Percentiles rank a stretch among this genome's conserved stretches.
Conservation (phyloP, 1,140 invertebrate species). For the Bradynema listronoti region DNA sequence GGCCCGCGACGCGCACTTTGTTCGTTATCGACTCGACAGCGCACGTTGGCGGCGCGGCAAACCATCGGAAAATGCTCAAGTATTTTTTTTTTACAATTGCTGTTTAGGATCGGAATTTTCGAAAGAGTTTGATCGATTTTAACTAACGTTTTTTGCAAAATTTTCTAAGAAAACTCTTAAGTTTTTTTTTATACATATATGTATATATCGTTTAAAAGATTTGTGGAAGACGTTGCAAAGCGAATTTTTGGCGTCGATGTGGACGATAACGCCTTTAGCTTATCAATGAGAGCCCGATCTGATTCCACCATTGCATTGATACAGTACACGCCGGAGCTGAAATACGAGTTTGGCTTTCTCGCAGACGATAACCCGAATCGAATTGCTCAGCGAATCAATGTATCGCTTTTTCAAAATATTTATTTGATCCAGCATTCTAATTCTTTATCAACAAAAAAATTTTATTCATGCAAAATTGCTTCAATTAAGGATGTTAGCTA, state of each 20-base stretch:
- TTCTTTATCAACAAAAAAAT: constrained; percentile 6
- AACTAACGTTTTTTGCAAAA: too few species aligned
- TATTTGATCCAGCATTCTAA: background rate
- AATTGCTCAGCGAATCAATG: constrained; percentile 14
- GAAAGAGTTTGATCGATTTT: too few species aligned
- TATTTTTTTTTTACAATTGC: too few species aligned
- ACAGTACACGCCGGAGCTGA: constrained; percentile 29
- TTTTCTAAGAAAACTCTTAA: too few species aligned
- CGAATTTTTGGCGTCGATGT: background rate
- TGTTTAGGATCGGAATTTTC: too few species aligned
- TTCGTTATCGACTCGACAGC: constrained; percentile 22
- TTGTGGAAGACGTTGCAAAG: constrained; percentile 1
- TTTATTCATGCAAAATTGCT: constrained; percentile 1
- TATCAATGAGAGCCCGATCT: too few species aligned
- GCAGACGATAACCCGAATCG: constrained; percentile 15
- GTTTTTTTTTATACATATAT: too few species aligned
- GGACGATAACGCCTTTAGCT: constrained; percentile 3
- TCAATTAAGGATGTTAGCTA: constrained; percentile 24
- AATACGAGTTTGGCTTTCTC: constrained; percentile 35
- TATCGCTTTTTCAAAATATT: constrained; percentile 6
- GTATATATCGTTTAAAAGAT: too few species aligned
- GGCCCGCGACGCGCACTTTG: constrained; percentile 15
- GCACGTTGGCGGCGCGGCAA: constrained; percentile 20
- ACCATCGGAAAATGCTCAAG: constrained; percentile 22
- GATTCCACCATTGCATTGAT: constrained; percentile 22